Base-by-base conservation (phyloP, 2,113 vertebrate species). In the Tylochromis polylepis region DNA sequence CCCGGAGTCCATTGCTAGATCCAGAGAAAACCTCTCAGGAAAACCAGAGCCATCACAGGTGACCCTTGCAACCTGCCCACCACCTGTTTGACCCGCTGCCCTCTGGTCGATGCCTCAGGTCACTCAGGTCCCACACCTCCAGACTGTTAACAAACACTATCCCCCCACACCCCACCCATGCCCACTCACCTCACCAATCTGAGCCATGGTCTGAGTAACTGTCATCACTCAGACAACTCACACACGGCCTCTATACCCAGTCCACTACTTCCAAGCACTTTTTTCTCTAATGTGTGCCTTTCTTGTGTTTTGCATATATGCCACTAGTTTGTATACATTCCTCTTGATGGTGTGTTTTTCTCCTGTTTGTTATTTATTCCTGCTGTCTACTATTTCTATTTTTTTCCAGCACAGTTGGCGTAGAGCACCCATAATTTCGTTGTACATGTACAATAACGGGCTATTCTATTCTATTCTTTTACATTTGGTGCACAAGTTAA, bases 1-100 rank as follows among this genome's bases (percentile, higher is more conserved):
- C 57, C 0, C 14, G 31, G 31, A 34, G 5, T 6, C 31, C 5
- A 58, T 0, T 14, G 1, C 57, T 29, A 16, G 57, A 58, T 29
- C 14, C 57, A 29, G n/a, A n/a, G n/a, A n/a, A n/a, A n/a, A n/a
- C n/a, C n/a, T 57, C 55, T 24, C 55, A 57, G 22, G 55, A 57
- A 12, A 58, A 29, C 14, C 14, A 58, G 29, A 29, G 29, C 29
- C 29, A 29, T 29, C 29, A 29, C 29, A 29, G 29, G 14, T 58
- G 56, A 58, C 4, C 24, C 24, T 58, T 58, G 6, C 56, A 58
- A 58, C 56, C 56, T 58, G 24, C 56, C 24, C 56, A 27, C 56
- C 56, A 58, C 24, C 56, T 27, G 56, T 15, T 58, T 58, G 56
- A 58, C 56, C 24, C 24, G 27, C 56, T 15, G 24, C 56, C n/a